Evolutionary conservation across 2,888 invertebrate species (phyloP), one percentile per base, ranked within the genome.

Genomic region (Trissolcus brochymenae): DNA sequence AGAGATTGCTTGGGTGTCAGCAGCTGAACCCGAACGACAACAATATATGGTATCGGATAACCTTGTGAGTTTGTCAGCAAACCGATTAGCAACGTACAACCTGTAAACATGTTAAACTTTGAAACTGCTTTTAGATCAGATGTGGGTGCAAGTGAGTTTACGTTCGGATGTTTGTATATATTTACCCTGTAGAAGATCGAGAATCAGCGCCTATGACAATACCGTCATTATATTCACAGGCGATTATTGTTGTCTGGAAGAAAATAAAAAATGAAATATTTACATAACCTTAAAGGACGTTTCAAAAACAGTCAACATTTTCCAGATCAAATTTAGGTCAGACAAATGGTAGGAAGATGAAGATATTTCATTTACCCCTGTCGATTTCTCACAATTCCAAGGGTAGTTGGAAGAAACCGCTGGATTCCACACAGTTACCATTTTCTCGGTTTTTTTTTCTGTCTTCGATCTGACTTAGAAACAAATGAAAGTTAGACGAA

Each of bases 191-290:
- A 16, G 98, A 97, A 40, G 98, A 97, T 79, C 99, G 93, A 0
- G 99, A 98, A 91, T 99, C 99, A 3, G 99, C 99, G 35, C 98
- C 99, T 87, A 99, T 95, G 16, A 99, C 93, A n/a, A 99, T 98
- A 51, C 99, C 99, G 4, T 95, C 98, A 82, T 95, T 92, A 88
- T 94, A 99, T 90, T 98, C 98, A 74, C 96, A 96, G 51, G 99
- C 99, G 94, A 99, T 96, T 87, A 99, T 96, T 0, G 99, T 97
- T 0, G 99, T 99, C 94, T 93, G 83, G 89, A 72, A 19, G 19
- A 19, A 19, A 19, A 19, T 19, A 19, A 82, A 78, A 16, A 35
- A 35, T 1, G 1, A 7, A 35, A 2, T 4, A 6, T 46, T 46
- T 14, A 46, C 7, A 14, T 46, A 11, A 46, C 16, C 11, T 46